phyloP scores from a whole-genome alignment of 1,140 invertebrate species.

The Leguminivora glycinivorella region DNA sequence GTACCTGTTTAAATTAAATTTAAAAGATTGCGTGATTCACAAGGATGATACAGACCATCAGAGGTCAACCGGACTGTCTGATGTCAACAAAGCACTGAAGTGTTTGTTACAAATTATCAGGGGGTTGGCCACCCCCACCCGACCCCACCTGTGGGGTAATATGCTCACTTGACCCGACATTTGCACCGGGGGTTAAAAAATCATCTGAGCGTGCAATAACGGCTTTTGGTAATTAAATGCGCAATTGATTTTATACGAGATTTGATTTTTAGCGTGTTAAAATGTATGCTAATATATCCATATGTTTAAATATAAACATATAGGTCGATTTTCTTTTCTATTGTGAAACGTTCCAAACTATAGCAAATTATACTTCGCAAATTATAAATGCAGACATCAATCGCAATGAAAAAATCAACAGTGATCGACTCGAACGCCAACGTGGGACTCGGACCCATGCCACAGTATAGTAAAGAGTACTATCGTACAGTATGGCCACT shows the following conservation, averaged over 20 bases:
- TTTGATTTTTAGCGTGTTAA: not conserved
- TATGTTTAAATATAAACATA: no score
- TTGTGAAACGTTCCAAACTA: no score
- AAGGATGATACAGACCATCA: constrained; percentile 49
- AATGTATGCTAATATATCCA: no score
- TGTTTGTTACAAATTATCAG: constrained; percentile 70
- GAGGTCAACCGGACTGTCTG: constrained; percentile 63
- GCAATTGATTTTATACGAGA: constrained; percentile 13
- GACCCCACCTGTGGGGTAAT: constrained; percentile 70
- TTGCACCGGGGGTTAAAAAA: constrained; percentile 53
- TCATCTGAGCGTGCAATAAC: constrained; percentile 61
- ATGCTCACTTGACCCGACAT: constrained; percentile 67
- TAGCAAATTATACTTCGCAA: no score
- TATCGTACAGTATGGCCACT: no score
- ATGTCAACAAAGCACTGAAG: constrained; percentile 63
- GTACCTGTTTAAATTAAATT: not conserved
- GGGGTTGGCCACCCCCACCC: constrained; percentile 62
- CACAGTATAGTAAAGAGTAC: no score
- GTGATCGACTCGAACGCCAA: no score
- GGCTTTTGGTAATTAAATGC: constrained; percentile 36
- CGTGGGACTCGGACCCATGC: no score
- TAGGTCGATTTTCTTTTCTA: no score
- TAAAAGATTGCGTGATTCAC: constrained; percentile 37
- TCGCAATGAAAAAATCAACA: no score
- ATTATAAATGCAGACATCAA: no score